Percentiles rank a stretch among this genome's conserved stretches.
Conservation (phyloP, 2,888 invertebrate species). For the Drosophila siamana region DNA sequence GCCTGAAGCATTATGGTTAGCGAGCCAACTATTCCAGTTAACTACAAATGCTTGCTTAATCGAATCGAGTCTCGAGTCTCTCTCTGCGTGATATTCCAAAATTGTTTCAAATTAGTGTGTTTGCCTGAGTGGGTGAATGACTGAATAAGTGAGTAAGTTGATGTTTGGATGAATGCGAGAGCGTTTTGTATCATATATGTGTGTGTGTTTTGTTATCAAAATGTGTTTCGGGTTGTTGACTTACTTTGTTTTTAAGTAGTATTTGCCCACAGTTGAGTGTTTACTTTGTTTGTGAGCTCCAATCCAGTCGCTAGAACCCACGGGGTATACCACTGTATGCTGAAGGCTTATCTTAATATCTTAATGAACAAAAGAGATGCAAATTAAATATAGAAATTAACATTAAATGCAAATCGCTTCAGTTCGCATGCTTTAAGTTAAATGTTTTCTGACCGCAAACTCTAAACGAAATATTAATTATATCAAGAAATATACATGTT, state of each 20-base stretch:
- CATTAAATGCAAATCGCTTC: neutral
- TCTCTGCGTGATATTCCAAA: conserved; percentile 17
- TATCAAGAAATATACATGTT: neutral
- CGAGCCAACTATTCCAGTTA: neutral
- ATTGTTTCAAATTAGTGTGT: conserved; percentile 15
- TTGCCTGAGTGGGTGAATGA: neutral
- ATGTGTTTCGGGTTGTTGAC: conserved; percentile 10
- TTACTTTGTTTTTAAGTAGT: conserved; percentile 24
- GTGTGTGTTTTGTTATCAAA: neutral
- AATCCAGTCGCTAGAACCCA: neutral
- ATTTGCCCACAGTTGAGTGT: conserved; percentile 6
- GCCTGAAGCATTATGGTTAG: conserved; percentile 13
- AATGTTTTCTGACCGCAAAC: neutral
- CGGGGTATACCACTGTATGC: conserved; percentile 8
- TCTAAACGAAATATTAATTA: neutral
- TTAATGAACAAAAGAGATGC: neutral
- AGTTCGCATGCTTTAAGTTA: neutral
- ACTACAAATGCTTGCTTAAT: conserved; percentile 3
- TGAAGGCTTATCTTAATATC: neutral
- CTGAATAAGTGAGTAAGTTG: neutral
- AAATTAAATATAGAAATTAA: conserved; percentile 3
- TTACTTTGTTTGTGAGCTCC: conserved; percentile 28
- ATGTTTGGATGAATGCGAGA: neutral
- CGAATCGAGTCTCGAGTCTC: conserved; percentile 7
- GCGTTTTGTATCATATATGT: neutral